Evolutionary conservation across 92 coral and sea anemone species (phyloP).

Genomic region (Virgularia gustaviana): DNA sequence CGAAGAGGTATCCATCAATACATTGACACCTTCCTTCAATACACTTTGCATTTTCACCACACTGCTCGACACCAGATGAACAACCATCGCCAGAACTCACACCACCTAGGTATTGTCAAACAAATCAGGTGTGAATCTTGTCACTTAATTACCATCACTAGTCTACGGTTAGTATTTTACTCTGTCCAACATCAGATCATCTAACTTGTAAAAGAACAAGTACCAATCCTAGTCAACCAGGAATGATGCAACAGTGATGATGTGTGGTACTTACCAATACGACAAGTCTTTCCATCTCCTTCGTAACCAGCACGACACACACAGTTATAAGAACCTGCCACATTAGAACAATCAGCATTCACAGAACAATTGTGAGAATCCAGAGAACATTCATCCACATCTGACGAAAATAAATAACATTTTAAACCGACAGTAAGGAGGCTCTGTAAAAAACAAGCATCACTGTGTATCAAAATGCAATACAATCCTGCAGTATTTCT

Average conservation of each 20-base stretch:
- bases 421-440: too few species aligned
- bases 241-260: too few species aligned
- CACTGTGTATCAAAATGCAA: too few species aligned
- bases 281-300: conserved; percentile 4
- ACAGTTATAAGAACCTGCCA: conserved; percentile 75
- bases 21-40: conserved; percentile 17
- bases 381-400: conserved; percentile 70
- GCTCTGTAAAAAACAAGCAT: too few species aligned
- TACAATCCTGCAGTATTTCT: too few species aligned
- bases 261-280: conserved; percentile 10
- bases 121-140: too few species aligned
- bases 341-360: conserved; percentile 69
- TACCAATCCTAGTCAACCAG: too few species aligned
- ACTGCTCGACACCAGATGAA: background rate
- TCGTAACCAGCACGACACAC: conserved; percentile 68
- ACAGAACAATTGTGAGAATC: conserved; percentile 58
- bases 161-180: too few species aligned
- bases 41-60: conserved; percentile 17
- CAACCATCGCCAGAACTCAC: conserved; percentile 24
- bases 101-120: too few species aligned
- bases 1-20: conserved; percentile 5
- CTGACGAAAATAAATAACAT: conserved; percentile 60
- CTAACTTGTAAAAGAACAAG: too few species aligned
- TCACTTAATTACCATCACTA: too few species aligned
- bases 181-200: too few species aligned